A percentile compares a stretch with the other conserved stretches of the same genome.
Evolutionary conservation across 92 coral and sea anemone species (phyloP).

Genomic region (Epizoanthus scotinus): DNA sequence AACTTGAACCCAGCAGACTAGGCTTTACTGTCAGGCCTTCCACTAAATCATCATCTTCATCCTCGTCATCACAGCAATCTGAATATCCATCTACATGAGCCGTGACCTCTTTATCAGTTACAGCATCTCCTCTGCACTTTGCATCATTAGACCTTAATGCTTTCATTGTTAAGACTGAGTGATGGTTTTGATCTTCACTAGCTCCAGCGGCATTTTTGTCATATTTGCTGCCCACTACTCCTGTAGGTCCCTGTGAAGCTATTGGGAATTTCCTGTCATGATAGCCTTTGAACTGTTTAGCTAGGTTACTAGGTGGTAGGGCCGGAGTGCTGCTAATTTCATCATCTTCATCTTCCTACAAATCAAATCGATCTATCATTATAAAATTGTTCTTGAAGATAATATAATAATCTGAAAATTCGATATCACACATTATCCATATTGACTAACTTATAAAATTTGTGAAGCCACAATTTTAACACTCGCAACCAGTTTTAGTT

Average conservation of each 20-base stretch:
- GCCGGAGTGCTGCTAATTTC: conserved; percentile 95
- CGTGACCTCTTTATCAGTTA: background rate
- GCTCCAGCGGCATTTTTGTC: background rate
- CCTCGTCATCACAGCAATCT: background rate
- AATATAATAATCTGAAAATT: too few species aligned
- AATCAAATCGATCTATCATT: too few species aligned
- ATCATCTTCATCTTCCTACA: conserved; percentile 73
- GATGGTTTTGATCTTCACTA: background rate
- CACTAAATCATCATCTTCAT: conserved; percentile 1
- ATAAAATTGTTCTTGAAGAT: too few species aligned
- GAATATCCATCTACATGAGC: background rate
- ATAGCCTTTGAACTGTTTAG: conserved; percentile 44
- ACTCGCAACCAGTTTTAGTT: too few species aligned
- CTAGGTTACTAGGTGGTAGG: conserved; percentile 90
- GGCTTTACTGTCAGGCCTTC: background rate
- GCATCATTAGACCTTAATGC: background rate
- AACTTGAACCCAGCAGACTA: background rate
- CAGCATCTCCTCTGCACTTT: background rate
- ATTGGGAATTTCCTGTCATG: background rate
- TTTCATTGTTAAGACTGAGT: background rate
- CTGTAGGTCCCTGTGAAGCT: background rate
- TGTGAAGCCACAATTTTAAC: too few species aligned
- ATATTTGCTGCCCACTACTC: background rate
- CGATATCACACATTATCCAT: too few species aligned
- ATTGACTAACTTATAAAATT: too few species aligned